These are phyloP conservation scores for Pseudolycoriella hygida DNA, from an alignment of 2,888 invertebrate genomes.

Conservation along the genomic window DNA sequence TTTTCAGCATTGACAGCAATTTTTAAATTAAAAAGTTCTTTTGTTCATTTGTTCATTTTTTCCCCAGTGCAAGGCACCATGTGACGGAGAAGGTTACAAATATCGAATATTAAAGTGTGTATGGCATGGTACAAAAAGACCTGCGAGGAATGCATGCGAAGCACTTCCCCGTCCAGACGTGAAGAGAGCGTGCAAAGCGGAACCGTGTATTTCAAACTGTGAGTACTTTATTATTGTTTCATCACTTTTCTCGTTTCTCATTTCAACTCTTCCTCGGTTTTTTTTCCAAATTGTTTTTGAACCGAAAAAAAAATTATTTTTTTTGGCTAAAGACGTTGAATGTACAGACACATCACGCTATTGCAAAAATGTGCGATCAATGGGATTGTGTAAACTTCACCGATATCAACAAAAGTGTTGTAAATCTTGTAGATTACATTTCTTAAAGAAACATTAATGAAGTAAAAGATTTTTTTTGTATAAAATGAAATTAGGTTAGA, in stretches of 20 bases:
- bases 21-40: too few relatives aligned
- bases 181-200: constrained; percentile 56
- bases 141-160: constrained; percentile 75
- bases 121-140: constrained; percentile 69
- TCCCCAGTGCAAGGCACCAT: constrained; percentile 64
- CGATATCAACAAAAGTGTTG: constrained; percentile 79
- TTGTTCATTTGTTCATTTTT: too few relatives aligned
- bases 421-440: constrained; percentile 45
- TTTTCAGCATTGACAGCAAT: too few relatives aligned
- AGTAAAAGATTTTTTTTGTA: background rate
- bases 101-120: constrained; percentile 83
- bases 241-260: constrained; percentile 4
- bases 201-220: constrained; percentile 40
- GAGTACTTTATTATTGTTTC: too few relatives aligned
- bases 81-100: constrained; percentile 68
- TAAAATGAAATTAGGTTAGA: background rate
- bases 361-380: constrained; percentile 70
- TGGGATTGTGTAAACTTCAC: constrained; percentile 74
- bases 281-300: constrained; percentile 8
- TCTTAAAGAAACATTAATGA: constrained; percentile 5
- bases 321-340: constrained; percentile 33
- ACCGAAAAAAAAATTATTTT: background rate
- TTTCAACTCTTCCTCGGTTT: constrained; percentile 8
- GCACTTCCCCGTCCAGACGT: constrained; percentile 58
- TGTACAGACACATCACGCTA: constrained; percentile 70